Percentiles rank a stretch among this genome's conserved stretches.
phyloP scores from a whole-genome alignment of 2,113 vertebrate genomes.

The Poeciliopsis turrubarensis region DNA sequence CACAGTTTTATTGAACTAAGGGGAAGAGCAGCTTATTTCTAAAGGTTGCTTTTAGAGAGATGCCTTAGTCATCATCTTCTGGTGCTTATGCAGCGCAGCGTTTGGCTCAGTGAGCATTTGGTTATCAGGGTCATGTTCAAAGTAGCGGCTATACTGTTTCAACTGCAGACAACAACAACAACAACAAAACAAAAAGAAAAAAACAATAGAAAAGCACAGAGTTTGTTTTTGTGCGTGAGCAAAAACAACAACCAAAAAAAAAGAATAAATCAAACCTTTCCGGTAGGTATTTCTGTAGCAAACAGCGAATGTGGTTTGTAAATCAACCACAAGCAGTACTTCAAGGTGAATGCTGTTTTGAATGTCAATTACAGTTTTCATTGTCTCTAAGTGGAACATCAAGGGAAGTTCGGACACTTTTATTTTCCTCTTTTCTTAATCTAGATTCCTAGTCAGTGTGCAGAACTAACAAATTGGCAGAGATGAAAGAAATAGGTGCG shows the following conservation, averaged over 20 bases:
- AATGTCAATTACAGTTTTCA: not conserved
- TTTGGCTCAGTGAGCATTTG: slow-evolving; percentile 70
- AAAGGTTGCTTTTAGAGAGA: slow-evolving; percentile 57
- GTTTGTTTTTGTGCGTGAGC: not conserved
- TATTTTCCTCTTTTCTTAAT: too few relatives aligned
- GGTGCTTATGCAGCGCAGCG: slow-evolving; percentile 62
- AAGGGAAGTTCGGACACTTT: too few relatives aligned
- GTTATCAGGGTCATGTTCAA: slow-evolving; percentile 81
- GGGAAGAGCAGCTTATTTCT: slow-evolving; percentile 44
- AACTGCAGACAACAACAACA: not conserved
- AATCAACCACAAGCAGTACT: not conserved
- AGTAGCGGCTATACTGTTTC: slow-evolving; percentile 70
- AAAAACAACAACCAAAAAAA: not conserved
- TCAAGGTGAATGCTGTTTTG: not conserved
- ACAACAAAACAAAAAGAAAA: not conserved
- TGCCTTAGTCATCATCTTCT: slow-evolving; percentile 65
- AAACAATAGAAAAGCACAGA: slow-evolving; percentile 2
- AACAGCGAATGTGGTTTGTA: not conserved
- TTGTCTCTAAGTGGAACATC: too few relatives aligned
- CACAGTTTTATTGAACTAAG: slow-evolving; percentile 32
- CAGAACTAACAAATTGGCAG: not conserved
- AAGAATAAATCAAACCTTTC: not conserved
- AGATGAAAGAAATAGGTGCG: not conserved
- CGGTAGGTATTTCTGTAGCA: not conserved
- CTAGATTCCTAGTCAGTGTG: not conserved